These are phyloP conservation scores for Odontocerum albicorne DNA, from an alignment of 2,888 invertebrate species.

Conservation along the genomic window DNA sequence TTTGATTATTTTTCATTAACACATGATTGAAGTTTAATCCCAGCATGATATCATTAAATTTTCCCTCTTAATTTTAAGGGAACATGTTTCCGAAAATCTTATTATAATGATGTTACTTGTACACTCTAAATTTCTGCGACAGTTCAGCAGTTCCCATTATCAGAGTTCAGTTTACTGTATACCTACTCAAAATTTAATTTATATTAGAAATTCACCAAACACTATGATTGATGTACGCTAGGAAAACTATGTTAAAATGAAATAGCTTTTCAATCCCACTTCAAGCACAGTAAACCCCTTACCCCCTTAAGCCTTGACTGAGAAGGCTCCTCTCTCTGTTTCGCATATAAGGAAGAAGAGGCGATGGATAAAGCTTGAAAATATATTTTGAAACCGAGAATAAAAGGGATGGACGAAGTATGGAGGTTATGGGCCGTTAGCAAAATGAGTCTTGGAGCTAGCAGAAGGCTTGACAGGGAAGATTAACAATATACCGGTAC, in stretches of 20 bases:
- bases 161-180: conserved; percentile 3
- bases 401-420: not conserved
- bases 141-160: conserved; percentile 11
- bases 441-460: conserved; percentile 20
- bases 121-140: conserved; percentile 6
- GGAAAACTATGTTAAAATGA: conserved; percentile 30
- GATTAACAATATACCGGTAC: conserved; percentile 34
- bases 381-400: conserved; percentile 1
- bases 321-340: not conserved
- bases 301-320: not conserved
- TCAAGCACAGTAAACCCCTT: not conserved
- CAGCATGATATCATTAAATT: no score
- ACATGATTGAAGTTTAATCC: no score
- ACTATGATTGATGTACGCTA: conserved; percentile 30
- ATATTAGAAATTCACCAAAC: conserved; percentile 26
- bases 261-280: conserved; percentile 18
- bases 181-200: conserved; percentile 27
- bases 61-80: not conserved
- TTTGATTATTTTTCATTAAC: no score
- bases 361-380: conserved; percentile 5
- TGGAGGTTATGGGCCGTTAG: conserved; percentile 26
- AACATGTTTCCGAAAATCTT: no score
- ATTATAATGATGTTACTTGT: not conserved
- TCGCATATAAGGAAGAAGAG: not conserved
- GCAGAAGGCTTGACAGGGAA: conserved; percentile 31